These are phyloP conservation scores for Pantelozetes paolii DNA, from an alignment of 2,888 invertebrate species.

Conservation along the genomic window DNA sequence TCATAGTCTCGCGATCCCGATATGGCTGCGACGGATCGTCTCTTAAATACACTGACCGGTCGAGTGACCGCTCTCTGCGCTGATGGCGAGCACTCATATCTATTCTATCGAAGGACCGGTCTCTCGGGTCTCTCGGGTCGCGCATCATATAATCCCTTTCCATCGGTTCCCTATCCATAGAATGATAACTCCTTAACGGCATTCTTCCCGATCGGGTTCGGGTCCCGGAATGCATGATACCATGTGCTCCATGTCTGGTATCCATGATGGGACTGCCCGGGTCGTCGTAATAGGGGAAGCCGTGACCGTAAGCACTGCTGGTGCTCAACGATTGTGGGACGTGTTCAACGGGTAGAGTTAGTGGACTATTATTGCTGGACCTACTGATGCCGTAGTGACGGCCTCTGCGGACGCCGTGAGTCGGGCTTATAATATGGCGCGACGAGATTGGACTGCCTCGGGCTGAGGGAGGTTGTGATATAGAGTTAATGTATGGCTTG, in stretches of 20 bases:
- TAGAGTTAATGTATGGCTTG: constrained; percentile 42
- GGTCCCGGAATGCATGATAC: constrained; percentile 37
- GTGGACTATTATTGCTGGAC: constrained; percentile 47
- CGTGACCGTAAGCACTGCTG: constrained; percentile 45
- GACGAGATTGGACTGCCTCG: constrained; percentile 46
- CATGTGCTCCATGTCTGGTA: constrained; percentile 37
- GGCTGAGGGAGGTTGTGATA: constrained; percentile 47
- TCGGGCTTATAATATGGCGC: constrained; percentile 43
- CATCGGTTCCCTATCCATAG: constrained; percentile 61
- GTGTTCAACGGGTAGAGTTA: constrained; percentile 46
- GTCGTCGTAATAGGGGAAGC: constrained; percentile 47
- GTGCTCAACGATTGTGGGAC: constrained; percentile 47
- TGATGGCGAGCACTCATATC: constrained; percentile 47
- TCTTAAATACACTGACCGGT: constrained; percentile 55
- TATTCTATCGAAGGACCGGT: constrained; percentile 61
- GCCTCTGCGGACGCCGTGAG: constrained; percentile 34
- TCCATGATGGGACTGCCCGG: constrained; percentile 46
- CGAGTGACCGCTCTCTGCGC: constrained; percentile 62
- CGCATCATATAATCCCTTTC: constrained; percentile 71
- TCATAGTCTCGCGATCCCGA: constrained; percentile 45
- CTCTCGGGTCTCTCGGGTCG: constrained; percentile 61
- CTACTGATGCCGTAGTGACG: constrained; percentile 46
- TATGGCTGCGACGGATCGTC: constrained; percentile 39
- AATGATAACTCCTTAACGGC: constrained; percentile 55
- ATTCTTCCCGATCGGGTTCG: constrained; percentile 33